Evolutionary conservation across 2,113 vertebrate species (phyloP), one percentile per base, ranked within the genome.

Genomic region (Casuarius casuarius): DNA sequence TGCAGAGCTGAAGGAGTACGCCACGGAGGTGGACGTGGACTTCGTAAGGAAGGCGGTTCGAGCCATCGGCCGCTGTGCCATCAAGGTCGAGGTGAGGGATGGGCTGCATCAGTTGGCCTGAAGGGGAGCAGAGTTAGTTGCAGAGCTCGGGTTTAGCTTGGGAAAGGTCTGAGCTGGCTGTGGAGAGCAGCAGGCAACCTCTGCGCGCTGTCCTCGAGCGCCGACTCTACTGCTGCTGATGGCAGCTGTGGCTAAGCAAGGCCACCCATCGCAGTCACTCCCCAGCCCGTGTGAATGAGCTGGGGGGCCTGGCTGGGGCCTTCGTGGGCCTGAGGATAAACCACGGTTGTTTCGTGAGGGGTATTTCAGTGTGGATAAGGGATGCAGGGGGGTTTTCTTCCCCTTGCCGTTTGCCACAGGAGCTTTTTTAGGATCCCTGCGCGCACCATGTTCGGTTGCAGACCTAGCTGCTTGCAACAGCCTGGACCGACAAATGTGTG

Each of bases 21-120:
- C 99, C 28, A 99, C 99, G 0, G 99, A 99, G 96, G 99, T 99
- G 89, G 99, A 99, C 0, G 99, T 99, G 95, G 99, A 99, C 97
- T 99, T 99, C 28, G 99, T 99, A 2, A 98, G 99, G 86, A 99
- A 99, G 97, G 99, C 99, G 0, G 99, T 99, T 78, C 97, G 99
- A 54, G 99, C 99, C 96, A 99, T 99, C 8, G 99, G 99, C 81
- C 99, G 99, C 96, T 99, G 99, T 40, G 99, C 99, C 97, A 99
- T 99, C 97, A 99, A 99, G 98, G 99, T 99, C 74, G 99, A 99
- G 99, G 99, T 99, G 95, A 97, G 98, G 35, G 40, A 18, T 35
- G 38, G 49, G 51, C 29, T 38, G 70, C 17, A 4, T 28, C 48
- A 46, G 49, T 49, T 14, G 35, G 48, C 25, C 23, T 35, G 70